Conservation (phyloP, 2,797 vertebrate genomes). For the Tarsius wallacei region DNA sequence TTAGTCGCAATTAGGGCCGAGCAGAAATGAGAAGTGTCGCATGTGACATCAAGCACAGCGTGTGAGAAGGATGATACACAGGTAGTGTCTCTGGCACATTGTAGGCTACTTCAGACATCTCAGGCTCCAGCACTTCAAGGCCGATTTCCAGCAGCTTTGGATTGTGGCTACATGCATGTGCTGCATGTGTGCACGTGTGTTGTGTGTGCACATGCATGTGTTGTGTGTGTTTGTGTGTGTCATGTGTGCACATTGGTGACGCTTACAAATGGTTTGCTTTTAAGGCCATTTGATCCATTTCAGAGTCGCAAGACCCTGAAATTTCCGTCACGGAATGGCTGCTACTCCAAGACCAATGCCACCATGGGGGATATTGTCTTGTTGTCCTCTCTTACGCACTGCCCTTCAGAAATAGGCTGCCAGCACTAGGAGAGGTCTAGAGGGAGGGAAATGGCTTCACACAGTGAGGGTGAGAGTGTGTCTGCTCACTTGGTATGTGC, state of each 20-base stretch:
- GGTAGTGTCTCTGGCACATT: not conserved
- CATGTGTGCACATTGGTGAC: conserved; percentile 69
- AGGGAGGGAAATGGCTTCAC: conserved; percentile 63
- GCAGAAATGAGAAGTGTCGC: conserved; percentile 39
- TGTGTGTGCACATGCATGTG: no score
- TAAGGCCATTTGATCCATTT: conserved; percentile 81
- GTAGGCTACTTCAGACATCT: conserved; percentile 34
- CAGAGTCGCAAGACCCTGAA: conserved; percentile 82
- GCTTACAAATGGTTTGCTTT: conserved; percentile 78
- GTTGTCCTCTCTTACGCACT: no score
- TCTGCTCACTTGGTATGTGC: not conserved
- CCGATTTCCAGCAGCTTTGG: conserved; percentile 73
- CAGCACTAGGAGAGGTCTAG: conserved; percentile 61
- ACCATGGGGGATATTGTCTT: no score
- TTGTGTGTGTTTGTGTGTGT: no score
- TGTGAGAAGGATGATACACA: not conserved
- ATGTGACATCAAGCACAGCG: not conserved
- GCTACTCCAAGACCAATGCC: no score
- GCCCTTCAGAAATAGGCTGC: no score
- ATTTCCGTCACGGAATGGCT: conserved; percentile 30
- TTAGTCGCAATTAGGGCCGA: conserved; percentile 47
- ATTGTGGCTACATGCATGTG: conserved; percentile 38
- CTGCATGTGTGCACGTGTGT: no score
- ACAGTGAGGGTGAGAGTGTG: not conserved
- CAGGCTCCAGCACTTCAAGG: conserved; percentile 38